These are phyloP conservation scores for Natrix natrix DNA, from an alignment of 2,797 vertebrate species.

Conservation along the genomic window DNA sequence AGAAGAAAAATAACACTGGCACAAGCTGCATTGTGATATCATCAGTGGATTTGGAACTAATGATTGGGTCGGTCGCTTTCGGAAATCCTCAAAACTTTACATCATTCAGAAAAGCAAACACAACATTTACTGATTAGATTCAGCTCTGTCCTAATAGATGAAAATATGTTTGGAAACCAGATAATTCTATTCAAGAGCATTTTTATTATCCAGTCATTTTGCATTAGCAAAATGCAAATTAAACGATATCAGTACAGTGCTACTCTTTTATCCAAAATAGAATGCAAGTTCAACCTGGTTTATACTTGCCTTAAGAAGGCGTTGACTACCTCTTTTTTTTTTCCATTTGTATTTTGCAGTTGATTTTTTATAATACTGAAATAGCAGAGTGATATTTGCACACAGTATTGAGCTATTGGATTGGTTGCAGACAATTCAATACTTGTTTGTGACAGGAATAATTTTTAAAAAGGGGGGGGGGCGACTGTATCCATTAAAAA, in stretches of 20 bases:
- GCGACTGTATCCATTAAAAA: neutral
- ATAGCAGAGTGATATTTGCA: neutral
- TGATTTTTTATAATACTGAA: neutral
- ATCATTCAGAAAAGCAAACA: neutral
- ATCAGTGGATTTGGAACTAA: neutral
- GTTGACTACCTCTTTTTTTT: neutral
- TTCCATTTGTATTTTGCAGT: neutral
- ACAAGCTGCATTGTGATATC: neutral
- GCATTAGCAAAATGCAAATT: neutral
- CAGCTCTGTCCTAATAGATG: neutral
- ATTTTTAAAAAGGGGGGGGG: fast-evolving
- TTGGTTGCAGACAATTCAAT: neutral
- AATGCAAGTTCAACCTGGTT: neutral
- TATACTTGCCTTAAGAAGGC: neutral
- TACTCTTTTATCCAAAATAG: neutral
- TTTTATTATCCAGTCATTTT: neutral
- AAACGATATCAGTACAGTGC: neutral
- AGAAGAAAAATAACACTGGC: neutral
- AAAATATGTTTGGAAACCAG: neutral
- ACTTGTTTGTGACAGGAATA: neutral
- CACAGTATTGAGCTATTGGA: neutral
- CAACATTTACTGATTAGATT: neutral
- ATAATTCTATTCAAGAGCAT: neutral
- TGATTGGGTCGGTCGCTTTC: neutral
- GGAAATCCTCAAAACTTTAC: neutral